Percentiles rank a stretch among this genome's conserved stretches.
phyloP scores from a whole-genome alignment of 2,113 vertebrate genomes.

The Haemorhous mexicanus region DNA sequence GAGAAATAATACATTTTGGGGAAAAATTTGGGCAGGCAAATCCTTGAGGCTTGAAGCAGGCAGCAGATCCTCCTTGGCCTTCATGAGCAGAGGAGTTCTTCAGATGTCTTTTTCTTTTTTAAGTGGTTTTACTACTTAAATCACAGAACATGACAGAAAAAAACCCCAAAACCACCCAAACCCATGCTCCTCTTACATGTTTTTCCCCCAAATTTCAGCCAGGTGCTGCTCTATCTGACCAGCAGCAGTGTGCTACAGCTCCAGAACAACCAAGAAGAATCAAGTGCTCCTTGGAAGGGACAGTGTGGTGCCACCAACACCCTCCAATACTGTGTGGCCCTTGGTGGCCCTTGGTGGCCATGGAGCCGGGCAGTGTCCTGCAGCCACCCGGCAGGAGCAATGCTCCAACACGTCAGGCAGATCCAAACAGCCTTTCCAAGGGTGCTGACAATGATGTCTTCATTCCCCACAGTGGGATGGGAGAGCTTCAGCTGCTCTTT shows the following conservation, averaged over 20 bases:
- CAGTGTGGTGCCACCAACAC: accelerated
- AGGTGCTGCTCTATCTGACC: background rate
- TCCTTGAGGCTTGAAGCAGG: background rate
- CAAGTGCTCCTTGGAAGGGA: background rate
- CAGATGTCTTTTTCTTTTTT: background rate
- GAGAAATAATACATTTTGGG: background rate
- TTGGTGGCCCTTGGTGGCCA: background rate
- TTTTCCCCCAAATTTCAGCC: background rate
- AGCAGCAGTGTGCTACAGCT: background rate
- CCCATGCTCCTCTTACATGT: accelerated
- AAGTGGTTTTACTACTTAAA: background rate
- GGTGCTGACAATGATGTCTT: slow-evolving; percentile 32
- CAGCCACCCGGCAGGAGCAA: background rate
- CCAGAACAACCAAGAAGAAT: background rate
- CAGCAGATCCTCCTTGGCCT: background rate
- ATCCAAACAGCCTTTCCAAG: slow-evolving; percentile 23
- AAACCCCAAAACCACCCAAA: background rate
- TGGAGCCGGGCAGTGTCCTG: accelerated
- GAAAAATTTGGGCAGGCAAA: accelerated
- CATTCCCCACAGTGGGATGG: background rate
- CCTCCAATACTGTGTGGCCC: accelerated
- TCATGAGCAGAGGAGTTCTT: background rate
- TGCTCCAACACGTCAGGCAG: accelerated
- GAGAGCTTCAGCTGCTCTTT: background rate
- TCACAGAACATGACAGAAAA: background rate